Percentiles rank a stretch among this genome's conserved stretches.
These are phyloP conservation scores for Acanthis flammea DNA, from an alignment of 2,797 vertebrate genomes.

Conservation along the genomic window DNA sequence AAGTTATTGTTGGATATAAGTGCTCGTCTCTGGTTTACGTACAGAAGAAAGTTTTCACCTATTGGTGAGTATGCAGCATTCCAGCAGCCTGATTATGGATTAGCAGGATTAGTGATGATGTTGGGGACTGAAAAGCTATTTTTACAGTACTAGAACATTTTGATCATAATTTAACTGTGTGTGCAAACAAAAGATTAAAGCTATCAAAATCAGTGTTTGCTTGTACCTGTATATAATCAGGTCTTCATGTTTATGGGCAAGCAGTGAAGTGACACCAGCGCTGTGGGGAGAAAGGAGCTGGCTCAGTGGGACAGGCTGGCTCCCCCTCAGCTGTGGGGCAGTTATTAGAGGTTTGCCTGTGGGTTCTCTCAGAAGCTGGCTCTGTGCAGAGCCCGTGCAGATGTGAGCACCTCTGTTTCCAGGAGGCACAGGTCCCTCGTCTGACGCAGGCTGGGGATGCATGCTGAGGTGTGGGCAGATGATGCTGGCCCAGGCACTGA, in stretches of 20 bases:
- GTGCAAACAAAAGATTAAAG: background rate
- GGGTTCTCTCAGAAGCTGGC: background rate
- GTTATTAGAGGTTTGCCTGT: background rate
- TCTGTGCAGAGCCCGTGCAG: accelerated
- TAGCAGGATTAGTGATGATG: background rate
- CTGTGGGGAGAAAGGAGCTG: background rate
- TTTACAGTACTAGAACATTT: background rate
- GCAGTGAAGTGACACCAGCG: background rate
- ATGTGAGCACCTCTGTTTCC: background rate
- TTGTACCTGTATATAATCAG: background rate
- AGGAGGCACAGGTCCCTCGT: slow-evolving; percentile 87
- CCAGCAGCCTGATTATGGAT: background rate
- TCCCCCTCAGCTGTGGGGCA: background rate
- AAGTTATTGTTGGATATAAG: slow-evolving; percentile 82
- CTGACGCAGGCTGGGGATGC: slow-evolving; percentile 87
- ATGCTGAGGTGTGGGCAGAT: slow-evolving; percentile 92
- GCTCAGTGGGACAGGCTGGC: background rate
- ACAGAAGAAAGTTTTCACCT: slow-evolving; percentile 87
- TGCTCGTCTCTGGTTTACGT: slow-evolving; percentile 87
- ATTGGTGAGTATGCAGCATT: slow-evolving; percentile 80
- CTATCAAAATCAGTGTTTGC: background rate
- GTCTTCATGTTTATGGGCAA: background rate
- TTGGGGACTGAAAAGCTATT: background rate
- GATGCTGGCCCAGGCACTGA: slow-evolving; percentile 87
- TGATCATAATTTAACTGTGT: background rate